Evolutionary conservation across 2,113 vertebrate genomes (phyloP).

Genomic region (Pterocles gutturalis): DNA sequence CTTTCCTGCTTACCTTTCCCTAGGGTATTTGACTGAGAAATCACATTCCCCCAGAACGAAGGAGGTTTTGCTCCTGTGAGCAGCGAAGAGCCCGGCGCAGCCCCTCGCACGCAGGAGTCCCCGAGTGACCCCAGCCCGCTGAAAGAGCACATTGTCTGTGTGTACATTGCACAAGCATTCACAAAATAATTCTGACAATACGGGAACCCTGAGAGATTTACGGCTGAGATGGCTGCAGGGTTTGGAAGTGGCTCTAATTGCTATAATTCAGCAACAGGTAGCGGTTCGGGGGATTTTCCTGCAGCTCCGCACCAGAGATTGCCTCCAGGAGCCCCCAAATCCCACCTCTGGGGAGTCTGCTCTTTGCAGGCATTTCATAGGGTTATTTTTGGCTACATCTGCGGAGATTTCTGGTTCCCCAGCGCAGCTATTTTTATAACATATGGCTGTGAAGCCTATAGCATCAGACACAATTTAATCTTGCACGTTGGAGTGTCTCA

Average conservation of each 20-base stretch:
- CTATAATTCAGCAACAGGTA: background rate
- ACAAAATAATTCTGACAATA: background rate
- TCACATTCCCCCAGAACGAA: background rate
- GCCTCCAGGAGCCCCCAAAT: constrained; percentile 15
- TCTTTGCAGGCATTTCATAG: constrained; percentile 30
- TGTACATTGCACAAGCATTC: background rate
- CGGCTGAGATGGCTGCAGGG: background rate
- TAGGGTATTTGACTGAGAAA: background rate
- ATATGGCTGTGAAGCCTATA: constrained; percentile 5
- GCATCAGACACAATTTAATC: background rate
- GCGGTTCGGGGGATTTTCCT: background rate
- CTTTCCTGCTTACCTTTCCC: background rate
- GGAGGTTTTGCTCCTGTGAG: background rate
- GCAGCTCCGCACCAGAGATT: background rate
- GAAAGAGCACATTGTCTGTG: background rate
- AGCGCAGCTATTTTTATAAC: constrained; percentile 46
- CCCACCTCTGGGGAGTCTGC: constrained; percentile 29
- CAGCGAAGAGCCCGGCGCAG: fast-evolving
- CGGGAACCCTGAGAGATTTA: constrained; percentile 3
- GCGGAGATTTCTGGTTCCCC: constrained; percentile 41
- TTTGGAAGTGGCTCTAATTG: background rate
- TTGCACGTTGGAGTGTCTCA: background rate
- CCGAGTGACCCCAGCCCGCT: background rate
- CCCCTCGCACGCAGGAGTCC: background rate
- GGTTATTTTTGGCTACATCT: constrained; percentile 61